Evolutionary conservation across 2,888 invertebrate genomes (phyloP), one percentile per base, ranked within the genome.

Genomic region (Pelosia muscerda): DNA sequence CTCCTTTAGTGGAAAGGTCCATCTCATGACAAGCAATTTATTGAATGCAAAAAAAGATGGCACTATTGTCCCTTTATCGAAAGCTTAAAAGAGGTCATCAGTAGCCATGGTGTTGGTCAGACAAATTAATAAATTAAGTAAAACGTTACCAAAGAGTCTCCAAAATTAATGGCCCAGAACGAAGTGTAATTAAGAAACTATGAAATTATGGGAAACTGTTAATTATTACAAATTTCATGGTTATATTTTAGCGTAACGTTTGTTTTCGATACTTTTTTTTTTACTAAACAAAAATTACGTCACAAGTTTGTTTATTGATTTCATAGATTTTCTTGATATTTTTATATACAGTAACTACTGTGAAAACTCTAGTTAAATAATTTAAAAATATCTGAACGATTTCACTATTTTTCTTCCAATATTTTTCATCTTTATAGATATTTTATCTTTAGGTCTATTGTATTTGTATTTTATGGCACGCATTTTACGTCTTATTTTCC

Each of bases 151-250:
- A 67, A 71, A 78, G 66, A 69, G 65, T 68, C 68, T 68, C 68
- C 61, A 70, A 81, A 74, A 64, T 81, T 76, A 57, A 79, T 73
- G 71, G 67, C 60, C 68, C 74, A 61, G 31, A 72, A 72, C 79
- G 31, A 81, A 81, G 69, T 28, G 55, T 66, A 65, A 75, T 75
- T 66, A 77, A 72, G 66, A 77, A 77, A 75, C 72, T 69, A 71
- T 77, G 28, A 77, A 72, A 75, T 77, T 75, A 80, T 77, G 73
- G 63, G 31, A 75, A 80, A 68, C 73, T 69, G 49, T 56, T 71
- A 71, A 77, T 78, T 72, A 69, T 67, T 58, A 54, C 26, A 42
- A 65, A 77, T 81, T 75, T 75, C 69, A 74, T 66, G 74, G 75
- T 64, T 63, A 64, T 25, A 10, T 71, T 74, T 60, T 59, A 59